Conservation (phyloP, 2,888 invertebrate genomes). For the Epirrita christyi region DNA sequence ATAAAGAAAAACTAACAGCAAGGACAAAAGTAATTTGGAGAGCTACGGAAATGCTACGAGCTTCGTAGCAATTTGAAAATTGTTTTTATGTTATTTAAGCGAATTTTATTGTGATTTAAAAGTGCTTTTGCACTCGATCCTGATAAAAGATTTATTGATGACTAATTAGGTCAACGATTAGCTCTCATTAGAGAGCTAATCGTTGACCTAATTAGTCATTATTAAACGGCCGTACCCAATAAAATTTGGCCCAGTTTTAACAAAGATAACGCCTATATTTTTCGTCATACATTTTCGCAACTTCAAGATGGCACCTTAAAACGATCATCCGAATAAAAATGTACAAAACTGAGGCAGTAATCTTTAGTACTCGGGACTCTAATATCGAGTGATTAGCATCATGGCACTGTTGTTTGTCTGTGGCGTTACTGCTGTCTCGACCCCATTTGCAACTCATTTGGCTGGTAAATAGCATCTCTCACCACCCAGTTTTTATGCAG, state of each 20-base stretch:
- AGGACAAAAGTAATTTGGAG: too few relatives aligned
- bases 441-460: conserved; percentile 34
- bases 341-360: conserved; percentile 43
- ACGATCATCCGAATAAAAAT: conserved; percentile 58
- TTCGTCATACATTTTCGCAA: conserved; percentile 36
- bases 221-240: neutral
- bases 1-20: too few relatives aligned
- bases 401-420: conserved; percentile 31
- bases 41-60: too few relatives aligned
- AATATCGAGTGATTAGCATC: conserved; percentile 62
- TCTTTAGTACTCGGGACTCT: conserved; percentile 41
- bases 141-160: too few relatives aligned
- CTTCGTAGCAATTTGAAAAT: too few relatives aligned
- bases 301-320: conserved; percentile 42
- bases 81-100: too few relatives aligned
- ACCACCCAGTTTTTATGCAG: conserved; percentile 26
- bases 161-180: too few relatives aligned
- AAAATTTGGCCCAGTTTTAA: conserved; percentile 2
- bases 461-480: conserved; percentile 14
- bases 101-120: too few relatives aligned
- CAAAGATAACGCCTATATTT: neutral
- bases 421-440: conserved; percentile 28
- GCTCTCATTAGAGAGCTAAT: too few relatives aligned
- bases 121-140: too few relatives aligned
- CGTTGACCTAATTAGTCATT: too few relatives aligned